A percentile compares a stretch with the other conserved stretches of the same genome.
Conservation (phyloP, 2,888 invertebrate species). For the Rotaria macrura region DNA sequence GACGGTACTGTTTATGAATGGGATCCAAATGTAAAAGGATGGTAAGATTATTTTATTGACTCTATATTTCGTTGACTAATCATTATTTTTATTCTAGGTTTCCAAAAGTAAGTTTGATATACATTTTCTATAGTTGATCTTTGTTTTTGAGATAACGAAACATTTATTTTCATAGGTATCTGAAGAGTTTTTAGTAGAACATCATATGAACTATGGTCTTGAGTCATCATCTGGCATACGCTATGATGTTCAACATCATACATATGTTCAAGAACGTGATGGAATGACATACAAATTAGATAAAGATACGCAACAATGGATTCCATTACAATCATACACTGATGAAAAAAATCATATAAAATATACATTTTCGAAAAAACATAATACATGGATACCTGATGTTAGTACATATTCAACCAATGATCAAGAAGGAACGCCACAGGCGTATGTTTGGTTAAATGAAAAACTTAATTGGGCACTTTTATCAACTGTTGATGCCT, state of each 20-base stretch:
- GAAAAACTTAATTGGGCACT: background rate
- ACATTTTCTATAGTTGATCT: background rate
- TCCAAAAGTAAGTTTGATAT: slow-evolving; percentile 1
- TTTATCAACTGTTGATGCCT: slow-evolving; percentile 14
- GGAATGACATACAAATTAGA: background rate
- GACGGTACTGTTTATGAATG: slow-evolving; percentile 84
- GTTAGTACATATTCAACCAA: slow-evolving; percentile 7
- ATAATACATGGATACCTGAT: background rate
- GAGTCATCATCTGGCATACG: background rate
- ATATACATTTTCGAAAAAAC: background rate
- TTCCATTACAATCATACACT: background rate
- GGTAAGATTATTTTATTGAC: slow-evolving; percentile 62
- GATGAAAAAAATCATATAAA: background rate
- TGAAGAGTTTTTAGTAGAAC: slow-evolving; percentile 18
- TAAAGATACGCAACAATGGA: background rate
- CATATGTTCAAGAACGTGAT: background rate
- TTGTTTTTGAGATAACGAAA: background rate
- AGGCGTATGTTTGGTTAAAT: background rate
- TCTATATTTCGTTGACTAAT: too few relatives aligned
- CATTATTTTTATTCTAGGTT: background rate
- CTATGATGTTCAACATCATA: background rate
- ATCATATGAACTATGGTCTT: slow-evolving; percentile 23
- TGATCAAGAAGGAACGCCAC: background rate
- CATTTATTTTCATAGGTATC: background rate
- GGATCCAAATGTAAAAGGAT: slow-evolving; percentile 78